Evolutionary conservation across 2,797 vertebrate species (phyloP), one percentile per base, ranked within the genome.

Genomic region (Bradypodion pumilum): DNA sequence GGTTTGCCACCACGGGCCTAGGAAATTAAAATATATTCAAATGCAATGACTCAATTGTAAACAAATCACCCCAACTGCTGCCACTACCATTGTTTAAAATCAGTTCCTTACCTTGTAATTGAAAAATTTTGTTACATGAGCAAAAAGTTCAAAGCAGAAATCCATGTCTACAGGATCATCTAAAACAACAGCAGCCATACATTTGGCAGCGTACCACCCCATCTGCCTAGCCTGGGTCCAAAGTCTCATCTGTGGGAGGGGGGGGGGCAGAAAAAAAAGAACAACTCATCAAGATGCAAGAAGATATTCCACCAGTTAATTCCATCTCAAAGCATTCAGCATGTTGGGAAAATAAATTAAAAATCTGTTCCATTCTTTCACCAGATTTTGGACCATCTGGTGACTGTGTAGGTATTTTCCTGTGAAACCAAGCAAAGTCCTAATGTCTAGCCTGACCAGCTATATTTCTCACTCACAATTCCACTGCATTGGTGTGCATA

Each of bases 71-170:
- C 46, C 46, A 49, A 44, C 4, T 5, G 3, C 16, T 77, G 42
- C 16, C 5, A 1, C n/a, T 37, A 56, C 16, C 10, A 60, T 29
- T 21, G 16, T 32, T n/a, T 29, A 42, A 69, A 27, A 78, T 5
- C 0, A 12, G 65, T 72, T 81, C n/a, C 83, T 93, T 87, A 98
- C 98, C 98, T 99, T 99, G 91, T 98, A 98, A 95, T 97, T 99
- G 92, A 99, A 99, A 95, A 99, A 99, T 82, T 96, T 99, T 13
- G 98, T 99, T 5, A 98, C 95, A 10, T 99, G 98, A 65, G 98
- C 96, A 93, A 99, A 99, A 13, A 99, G 97, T 87, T 99, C 98
- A n/a, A 99, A 99, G 96, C 98, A 98, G 96, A 99, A 99, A 92
- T 99, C 98, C 94, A 97, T 93, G 25, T 99, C 98, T 27, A 96